phyloP scores from a whole-genome alignment of 2,888 invertebrate genomes.

The Drosophila recens region DNA sequence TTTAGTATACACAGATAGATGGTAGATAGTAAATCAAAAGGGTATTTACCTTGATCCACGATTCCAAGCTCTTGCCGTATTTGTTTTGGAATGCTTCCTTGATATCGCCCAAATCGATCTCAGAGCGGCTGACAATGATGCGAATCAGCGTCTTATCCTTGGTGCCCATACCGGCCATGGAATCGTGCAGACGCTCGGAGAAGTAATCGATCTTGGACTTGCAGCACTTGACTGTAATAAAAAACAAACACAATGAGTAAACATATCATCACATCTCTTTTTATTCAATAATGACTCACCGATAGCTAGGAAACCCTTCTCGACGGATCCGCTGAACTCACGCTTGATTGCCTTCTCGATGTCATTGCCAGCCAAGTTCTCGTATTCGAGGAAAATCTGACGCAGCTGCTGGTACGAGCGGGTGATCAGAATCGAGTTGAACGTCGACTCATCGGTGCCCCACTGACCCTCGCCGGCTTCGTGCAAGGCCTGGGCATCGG shows the following conservation, averaged over 20 bases:
- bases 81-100: slow-evolving; percentile 94
- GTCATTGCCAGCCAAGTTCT: slow-evolving; percentile 92
- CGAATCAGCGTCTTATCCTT: slow-evolving; percentile 96
- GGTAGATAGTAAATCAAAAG: neutral
- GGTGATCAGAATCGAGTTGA: slow-evolving; percentile 93
- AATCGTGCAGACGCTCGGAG: slow-evolving; percentile 94
- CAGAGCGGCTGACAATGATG: slow-evolving; percentile 95
- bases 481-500: slow-evolving; percentile 92
- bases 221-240: slow-evolving; percentile 91
- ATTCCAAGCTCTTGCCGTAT: slow-evolving; percentile 93
- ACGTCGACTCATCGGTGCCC: slow-evolving; percentile 96
- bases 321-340: slow-evolving; percentile 94
- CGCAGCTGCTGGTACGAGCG: slow-evolving; percentile 96
- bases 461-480: slow-evolving; percentile 93
- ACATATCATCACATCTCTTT: neutral
- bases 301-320: slow-evolving; percentile 94
- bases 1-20: slow-evolving; percentile 1
- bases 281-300: slow-evolving; percentile 87
- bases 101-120: slow-evolving; percentile 96
- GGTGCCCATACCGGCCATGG: slow-evolving; percentile 95
- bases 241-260: neutral
- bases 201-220: slow-evolving; percentile 96
- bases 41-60: slow-evolving; percentile 91
- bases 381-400: slow-evolving; percentile 94
- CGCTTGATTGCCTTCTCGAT: slow-evolving; percentile 94